These are phyloP conservation scores for Unio pictorum DNA, from an alignment of 2,888 invertebrate genomes.

Conservation along the genomic window DNA sequence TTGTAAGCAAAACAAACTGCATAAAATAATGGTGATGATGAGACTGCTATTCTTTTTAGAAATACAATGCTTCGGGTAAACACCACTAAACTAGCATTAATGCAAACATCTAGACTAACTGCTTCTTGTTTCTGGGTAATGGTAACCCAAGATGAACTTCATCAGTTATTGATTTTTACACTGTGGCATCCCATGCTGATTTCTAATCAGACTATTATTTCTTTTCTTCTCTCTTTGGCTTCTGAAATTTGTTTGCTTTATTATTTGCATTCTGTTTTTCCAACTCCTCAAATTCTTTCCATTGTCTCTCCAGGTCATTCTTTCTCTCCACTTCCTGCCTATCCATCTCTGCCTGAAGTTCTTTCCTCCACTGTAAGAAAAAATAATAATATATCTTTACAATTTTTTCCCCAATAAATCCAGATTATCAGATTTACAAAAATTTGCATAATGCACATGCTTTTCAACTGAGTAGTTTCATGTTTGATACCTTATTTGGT, in stretches of 20 bases:
- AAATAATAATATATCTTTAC: not conserved
- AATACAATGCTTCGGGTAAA: too few species aligned
- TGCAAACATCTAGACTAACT: too few species aligned
- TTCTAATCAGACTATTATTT: too few species aligned
- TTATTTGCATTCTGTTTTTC: slow-evolving; percentile 44
- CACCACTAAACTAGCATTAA: too few species aligned
- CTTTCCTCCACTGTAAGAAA: slow-evolving; percentile 65
- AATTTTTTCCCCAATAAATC: too few species aligned
- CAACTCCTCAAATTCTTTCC: slow-evolving; percentile 52
- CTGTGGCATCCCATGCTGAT: too few species aligned
- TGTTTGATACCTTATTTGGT: not conserved
- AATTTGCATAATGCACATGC: not conserved
- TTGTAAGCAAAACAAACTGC: too few species aligned
- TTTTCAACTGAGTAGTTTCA: not conserved
- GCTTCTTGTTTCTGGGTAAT: too few species aligned
- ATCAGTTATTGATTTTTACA: too few species aligned
- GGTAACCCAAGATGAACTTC: too few species aligned
- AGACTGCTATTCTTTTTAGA: too few species aligned
- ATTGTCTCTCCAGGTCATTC: slow-evolving; percentile 48
- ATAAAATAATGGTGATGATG: too few species aligned
- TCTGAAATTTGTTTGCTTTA: slow-evolving; percentile 31
- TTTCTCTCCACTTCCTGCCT: slow-evolving; percentile 59
- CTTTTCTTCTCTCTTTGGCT: slow-evolving; percentile 1
- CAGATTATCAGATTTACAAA: not conserved
- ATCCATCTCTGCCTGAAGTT: slow-evolving; percentile 58